Evolutionary conservation across 2,113 vertebrate genomes (phyloP), one percentile per base, ranked within the genome.

Genomic region (Trematocara variabile): DNA sequence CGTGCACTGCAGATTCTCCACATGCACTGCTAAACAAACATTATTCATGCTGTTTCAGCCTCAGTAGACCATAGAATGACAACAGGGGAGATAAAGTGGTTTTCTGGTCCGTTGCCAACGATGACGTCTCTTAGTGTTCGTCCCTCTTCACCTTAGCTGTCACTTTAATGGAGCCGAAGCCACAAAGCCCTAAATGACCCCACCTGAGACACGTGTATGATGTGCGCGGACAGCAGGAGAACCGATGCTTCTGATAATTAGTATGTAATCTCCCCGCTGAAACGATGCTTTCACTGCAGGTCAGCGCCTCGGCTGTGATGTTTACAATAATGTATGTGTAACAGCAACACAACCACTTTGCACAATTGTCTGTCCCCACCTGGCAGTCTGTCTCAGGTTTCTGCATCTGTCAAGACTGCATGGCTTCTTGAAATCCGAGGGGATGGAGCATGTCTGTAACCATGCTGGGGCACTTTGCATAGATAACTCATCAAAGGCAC

Each of bases 141-240:
- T 89, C 86, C 91, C 81, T 80, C 86, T 86, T 94, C 92, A 93
- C 89, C 93, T 94, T 89, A 33, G 55, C 90, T 90, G 90, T 94
- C 91, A 87, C 77, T 82, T 89, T 81, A 89, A 86, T 85, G 75
- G 80, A 87, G 87, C 41, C 1, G 4, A 73, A 87, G 9, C 83
- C 73, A 73, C 54, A 3, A 13, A 28, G 56, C 79, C 87, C 80
- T 52, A 3, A 68, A 78, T 58, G 89, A 88, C 87, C 91, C 82
- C 81, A 89, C 87, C 87, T 88, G 88, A 85, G 81, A 83, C 86
- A 41, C 52, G 53, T 25, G 85, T 18, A 37, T 79, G 86, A 86
- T 86, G 80, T 82, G 82, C 25, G 81, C 2, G 50, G 84, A 81
- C 88, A 16, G 30, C 44, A 55, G 78, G 52, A 37, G 86, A 86